These are phyloP conservation scores for Pteropus alecto DNA, from an alignment of 2,113 vertebrate species.

Conservation along the genomic window DNA sequence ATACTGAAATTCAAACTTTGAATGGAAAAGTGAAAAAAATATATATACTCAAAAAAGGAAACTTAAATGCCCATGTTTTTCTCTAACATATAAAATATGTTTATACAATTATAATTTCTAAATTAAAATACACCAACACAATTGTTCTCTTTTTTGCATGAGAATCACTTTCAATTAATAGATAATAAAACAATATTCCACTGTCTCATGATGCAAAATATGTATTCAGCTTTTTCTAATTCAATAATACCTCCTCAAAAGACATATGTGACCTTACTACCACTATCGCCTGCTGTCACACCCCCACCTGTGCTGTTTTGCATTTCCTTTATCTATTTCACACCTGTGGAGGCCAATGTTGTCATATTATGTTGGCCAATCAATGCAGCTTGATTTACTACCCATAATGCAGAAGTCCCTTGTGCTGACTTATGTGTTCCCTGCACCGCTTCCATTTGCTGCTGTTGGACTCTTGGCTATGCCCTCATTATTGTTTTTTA, in stretches of 20 bases:
- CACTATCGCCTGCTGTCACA: fast-evolving
- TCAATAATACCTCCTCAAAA: background rate
- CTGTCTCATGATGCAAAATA: background rate
- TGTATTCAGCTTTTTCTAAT: background rate
- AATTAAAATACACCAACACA: background rate
- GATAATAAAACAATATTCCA: background rate
- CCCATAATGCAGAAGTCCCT: background rate
- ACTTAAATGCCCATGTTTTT: background rate
- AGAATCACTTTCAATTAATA: background rate
- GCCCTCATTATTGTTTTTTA: background rate
- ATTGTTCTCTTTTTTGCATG: background rate
- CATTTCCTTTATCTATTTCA: background rate
- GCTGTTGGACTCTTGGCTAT: background rate
- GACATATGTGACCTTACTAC: background rate
- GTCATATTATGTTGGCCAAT: background rate
- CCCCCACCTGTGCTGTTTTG: background rate
- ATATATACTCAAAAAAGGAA: background rate
- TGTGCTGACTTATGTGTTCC: background rate
- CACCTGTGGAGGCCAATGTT: background rate
- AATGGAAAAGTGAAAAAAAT: background rate
- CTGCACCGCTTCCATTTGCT: fast-evolving
- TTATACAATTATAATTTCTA: background rate
- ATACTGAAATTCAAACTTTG: background rate
- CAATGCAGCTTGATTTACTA: background rate
- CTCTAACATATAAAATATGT: background rate